Evolutionary conservation across 2,888 invertebrate genomes (phyloP).

Genomic region (Acrobasis suavella): DNA sequence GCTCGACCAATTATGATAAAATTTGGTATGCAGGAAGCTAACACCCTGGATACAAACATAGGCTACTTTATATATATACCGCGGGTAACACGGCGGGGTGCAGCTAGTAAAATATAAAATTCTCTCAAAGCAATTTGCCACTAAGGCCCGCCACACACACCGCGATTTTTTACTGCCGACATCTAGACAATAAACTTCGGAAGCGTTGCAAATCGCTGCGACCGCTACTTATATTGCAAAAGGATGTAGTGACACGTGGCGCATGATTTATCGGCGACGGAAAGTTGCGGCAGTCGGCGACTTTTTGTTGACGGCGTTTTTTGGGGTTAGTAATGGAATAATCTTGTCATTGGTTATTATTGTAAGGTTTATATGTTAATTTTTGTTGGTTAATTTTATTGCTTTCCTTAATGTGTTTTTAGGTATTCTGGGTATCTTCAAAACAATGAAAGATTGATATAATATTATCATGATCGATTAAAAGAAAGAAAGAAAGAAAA

Average conservation of each 20-base stretch:
- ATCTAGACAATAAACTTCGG: conserved; percentile 47
- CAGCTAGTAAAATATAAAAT: conserved; percentile 20
- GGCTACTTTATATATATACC: too few species aligned
- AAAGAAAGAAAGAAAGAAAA: too few species aligned
- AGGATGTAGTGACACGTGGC: conserved; percentile 71
- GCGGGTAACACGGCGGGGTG: too few species aligned
- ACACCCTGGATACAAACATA: too few species aligned
- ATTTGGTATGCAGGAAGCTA: too few species aligned
- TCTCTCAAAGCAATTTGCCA: conserved; percentile 43
- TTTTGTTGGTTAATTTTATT: background rate
- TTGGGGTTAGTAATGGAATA: conserved; percentile 42
- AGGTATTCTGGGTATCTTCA: too few species aligned
- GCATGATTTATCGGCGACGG: conserved; percentile 44
- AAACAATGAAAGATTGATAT: too few species aligned
- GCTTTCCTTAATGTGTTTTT: background rate
- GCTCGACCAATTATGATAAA: too few species aligned
- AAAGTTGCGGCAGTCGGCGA: conserved; percentile 26
- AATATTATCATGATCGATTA: too few species aligned
- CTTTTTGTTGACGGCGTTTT: conserved; percentile 33
- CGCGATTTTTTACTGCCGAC: conserved; percentile 33
- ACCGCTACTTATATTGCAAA: conserved; percentile 65
- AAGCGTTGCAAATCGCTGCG: conserved; percentile 70
- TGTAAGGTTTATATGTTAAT: conserved; percentile 23
- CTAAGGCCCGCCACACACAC: conserved; percentile 31
- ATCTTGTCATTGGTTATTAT: conserved; percentile 35